Evolutionary conservation across 2,113 vertebrate genomes (phyloP), one percentile per base, ranked within the genome.

Genomic region (Zosterops pallidus): DNA sequence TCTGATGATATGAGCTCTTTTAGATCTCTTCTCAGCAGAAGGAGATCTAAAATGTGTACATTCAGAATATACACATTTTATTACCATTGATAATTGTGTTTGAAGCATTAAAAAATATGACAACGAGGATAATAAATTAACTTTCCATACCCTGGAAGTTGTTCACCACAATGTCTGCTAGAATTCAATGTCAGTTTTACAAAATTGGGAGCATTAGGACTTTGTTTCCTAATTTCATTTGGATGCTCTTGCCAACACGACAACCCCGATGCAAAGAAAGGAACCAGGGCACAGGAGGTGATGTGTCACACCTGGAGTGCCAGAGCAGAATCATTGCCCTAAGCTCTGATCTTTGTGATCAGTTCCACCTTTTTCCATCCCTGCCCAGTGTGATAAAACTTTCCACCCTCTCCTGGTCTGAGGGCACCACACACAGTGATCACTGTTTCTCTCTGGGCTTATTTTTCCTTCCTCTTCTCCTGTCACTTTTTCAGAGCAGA

Each of bases 241-340:
- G 65, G 17, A 42, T 14, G 25, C 11, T 1, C 2, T 19, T 35
- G 53, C 33, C 44, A 68, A 62, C 11, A 6, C 9, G 56, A 39
- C 2, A 67, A 21, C 33, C 10, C 15, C 1, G 1, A 55, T 14
- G 28, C 56, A 70, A 52, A 52, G 56, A 42, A 82, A 35, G 50
- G 12, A 52, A 80, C 39, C 0, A 2, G 71, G 15, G 14, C 47
- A n/a, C 0, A 1, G 44, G 29, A 79, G 17, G 9, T 41, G 37
- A 37, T 6, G 14, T 35, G 8, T 44, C 33, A 23, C 14, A 70
- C n/a, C 39, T 1, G 2, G 39, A 23, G 4, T 56, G 29, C 11
- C 35, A n/a, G 57, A 79, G 65, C 57, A 79, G 41, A 28, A 19
- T 56, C 49, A 18, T 22, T 68, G 37, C 9, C 21, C 29, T 31